phyloP scores from a whole-genome alignment of 2,888 invertebrate species.

The Pterostichus madidus region DNA sequence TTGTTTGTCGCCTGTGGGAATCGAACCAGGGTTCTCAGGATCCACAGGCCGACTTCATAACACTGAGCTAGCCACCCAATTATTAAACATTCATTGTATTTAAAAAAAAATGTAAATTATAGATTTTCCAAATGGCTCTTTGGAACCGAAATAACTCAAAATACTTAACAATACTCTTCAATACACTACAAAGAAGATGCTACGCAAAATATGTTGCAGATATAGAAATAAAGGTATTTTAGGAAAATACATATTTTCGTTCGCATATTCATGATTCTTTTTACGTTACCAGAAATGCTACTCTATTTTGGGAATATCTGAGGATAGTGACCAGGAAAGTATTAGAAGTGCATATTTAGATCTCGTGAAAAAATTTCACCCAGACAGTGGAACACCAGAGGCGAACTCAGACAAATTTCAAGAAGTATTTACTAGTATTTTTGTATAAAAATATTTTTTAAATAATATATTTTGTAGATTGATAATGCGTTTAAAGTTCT shows the following conservation, averaged over 20 bases:
- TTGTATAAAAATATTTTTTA: slow-evolving; percentile 2
- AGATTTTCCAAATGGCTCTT: slow-evolving; percentile 39
- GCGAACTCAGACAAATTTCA: slow-evolving; percentile 88
- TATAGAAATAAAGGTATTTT: slow-evolving; percentile 53
- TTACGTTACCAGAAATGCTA: slow-evolving; percentile 82
- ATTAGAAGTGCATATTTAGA: slow-evolving; percentile 86
- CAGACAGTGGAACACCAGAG: slow-evolving; percentile 87
- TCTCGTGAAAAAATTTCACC: slow-evolving; percentile 90
- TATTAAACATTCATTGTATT: background rate
- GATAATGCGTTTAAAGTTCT: slow-evolving; percentile 88
- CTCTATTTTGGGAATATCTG: slow-evolving; percentile 82
- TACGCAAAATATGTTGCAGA: slow-evolving; percentile 45
- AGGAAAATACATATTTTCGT: slow-evolving; percentile 11
- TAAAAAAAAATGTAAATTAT: background rate
- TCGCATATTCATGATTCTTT: slow-evolving; percentile 49
- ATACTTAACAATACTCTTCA: slow-evolving; percentile 15
- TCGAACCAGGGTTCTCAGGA: too few species aligned
- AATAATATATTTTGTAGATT: slow-evolving; percentile 75
- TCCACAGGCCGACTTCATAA: too few species aligned
- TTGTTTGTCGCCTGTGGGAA: too few species aligned
- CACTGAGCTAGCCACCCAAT: too few species aligned
- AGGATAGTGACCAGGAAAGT: slow-evolving; percentile 85
- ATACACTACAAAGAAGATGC: slow-evolving; percentile 21
- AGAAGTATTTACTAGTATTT: slow-evolving; percentile 76
- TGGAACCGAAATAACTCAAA: slow-evolving; percentile 23